A percentile compares a stretch with the other conserved stretches of the same genome.
Conservation (phyloP, 2,888 invertebrate species). For the Lasioglossum oenotherae region DNA sequence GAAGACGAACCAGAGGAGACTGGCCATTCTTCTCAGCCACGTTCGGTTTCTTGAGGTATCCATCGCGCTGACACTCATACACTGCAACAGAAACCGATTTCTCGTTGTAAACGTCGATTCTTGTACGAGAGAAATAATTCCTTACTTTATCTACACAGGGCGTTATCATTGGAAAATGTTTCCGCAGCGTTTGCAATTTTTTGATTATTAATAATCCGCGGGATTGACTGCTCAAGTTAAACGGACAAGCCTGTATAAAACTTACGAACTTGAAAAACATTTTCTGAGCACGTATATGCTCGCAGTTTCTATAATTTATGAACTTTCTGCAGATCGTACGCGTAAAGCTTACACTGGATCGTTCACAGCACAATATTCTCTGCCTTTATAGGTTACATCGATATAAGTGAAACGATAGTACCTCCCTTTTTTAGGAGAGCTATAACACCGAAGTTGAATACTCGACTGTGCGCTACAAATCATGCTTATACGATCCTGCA, state of each 20-base stretch:
- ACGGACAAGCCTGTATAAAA: not conserved
- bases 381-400: not conserved
- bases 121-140: not conserved
- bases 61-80: slow-evolving; percentile 77
- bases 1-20: slow-evolving; percentile 72
- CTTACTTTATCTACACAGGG: not conserved
- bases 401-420: not conserved
- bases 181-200: not conserved
- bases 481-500: not conserved
- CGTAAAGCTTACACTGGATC: not conserved
- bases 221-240: not conserved
- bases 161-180: not conserved
- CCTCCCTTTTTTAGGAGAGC: not conserved
- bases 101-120: not conserved
- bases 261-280: not conserved
- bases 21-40: slow-evolving; percentile 72
- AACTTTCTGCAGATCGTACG: not conserved
- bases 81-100: slow-evolving; percentile 73
- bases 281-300: not conserved
- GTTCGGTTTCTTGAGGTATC: slow-evolving; percentile 76
- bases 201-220: not conserved
- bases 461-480: not conserved
- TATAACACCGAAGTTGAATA: slow-evolving; percentile 7
- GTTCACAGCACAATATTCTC: slow-evolving; percentile 3
- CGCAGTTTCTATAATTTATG: not conserved